Base-by-base conservation (phyloP, 2,888 invertebrate genomes). In the Trissolcus japonicus region DNA sequence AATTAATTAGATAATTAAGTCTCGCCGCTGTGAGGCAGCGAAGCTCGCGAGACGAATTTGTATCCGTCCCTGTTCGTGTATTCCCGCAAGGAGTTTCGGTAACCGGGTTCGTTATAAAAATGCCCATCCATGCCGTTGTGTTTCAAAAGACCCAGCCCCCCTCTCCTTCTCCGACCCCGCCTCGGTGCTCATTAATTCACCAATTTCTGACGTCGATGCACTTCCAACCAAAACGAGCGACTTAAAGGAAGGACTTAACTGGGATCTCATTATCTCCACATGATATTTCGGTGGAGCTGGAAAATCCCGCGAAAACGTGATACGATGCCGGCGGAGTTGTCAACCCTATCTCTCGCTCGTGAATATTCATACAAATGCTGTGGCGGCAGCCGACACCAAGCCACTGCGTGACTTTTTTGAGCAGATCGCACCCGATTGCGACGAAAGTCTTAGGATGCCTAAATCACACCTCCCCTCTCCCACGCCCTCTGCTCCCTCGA, bases 1-100 rank as follows among this genome's bases (percentile, higher is more conserved):
- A 89, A 89, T 89, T 89, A 88, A 89, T 89, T 89, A 89, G 89
- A 89, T 89, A 89, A 89, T 89, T 88, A 89, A 88, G 87, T 87
- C 86, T 80, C 35, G 35, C 81, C 79, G 81, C 81, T 82, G 81
- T 80, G 67, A 76, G 57, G 75, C 79, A 81, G 74, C 74, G 74
- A 76, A 73, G 76, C 75, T 71, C 76, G 62, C 76, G 65, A 66
- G 55, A 69, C 62, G 65, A 73, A 75, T 68, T 76, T 61, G 53
- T 40, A 53, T 54, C 62, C 21, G 40, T 72, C 62, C 67, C 69
- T 61, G 56, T 63, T 35, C 48, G 59, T 79, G 29, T 72, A 71
- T 68, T 72, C 78, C 56, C 66, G 73, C 65, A 68, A 72, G 73
- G 75, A 76, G 62, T 82, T 82, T 77, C 68, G 80, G 75, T 75